These are phyloP conservation scores for Solenodon paradoxus DNA, from an alignment of 2,113 vertebrate genomes.

Conservation along the genomic window DNA sequence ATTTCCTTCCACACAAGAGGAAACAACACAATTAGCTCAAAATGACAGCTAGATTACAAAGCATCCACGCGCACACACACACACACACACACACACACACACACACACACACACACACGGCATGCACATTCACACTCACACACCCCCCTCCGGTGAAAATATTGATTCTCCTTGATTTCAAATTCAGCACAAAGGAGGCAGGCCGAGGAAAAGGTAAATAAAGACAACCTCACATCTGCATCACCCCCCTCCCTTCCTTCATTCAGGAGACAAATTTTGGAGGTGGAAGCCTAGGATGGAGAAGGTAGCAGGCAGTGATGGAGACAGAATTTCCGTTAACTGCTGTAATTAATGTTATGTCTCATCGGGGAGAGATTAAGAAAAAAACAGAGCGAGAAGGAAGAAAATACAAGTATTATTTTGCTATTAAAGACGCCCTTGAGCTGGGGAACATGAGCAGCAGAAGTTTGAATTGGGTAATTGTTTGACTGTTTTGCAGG, in stretches of 20 bases:
- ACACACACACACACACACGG: neutral
- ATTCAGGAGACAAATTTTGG: slow-evolving; percentile 73
- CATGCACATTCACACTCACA: neutral
- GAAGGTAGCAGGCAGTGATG: slow-evolving; percentile 80
- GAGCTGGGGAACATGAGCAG: slow-evolving; percentile 55
- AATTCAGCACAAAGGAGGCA: slow-evolving; percentile 34
- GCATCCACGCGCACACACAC: neutral
- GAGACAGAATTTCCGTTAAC: slow-evolving; percentile 84
- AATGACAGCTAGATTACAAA: slow-evolving; percentile 84
- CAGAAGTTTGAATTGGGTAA: slow-evolving; percentile 60
- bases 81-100: slow-evolving; percentile 42
- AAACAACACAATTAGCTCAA: slow-evolving; percentile 88
- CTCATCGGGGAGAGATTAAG: slow-evolving; percentile 83
- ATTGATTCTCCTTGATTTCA: slow-evolving; percentile 78
- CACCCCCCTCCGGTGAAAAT: slow-evolving; percentile 29
- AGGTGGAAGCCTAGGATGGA: slow-evolving; percentile 73
- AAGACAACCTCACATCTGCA: slow-evolving; percentile 65
- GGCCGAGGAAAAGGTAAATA: slow-evolving; percentile 68
- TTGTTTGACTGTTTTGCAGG: neutral
- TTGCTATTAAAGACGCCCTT: slow-evolving; percentile 80
- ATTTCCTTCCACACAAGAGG: slow-evolving; percentile 87
- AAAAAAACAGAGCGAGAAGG: slow-evolving; percentile 76
- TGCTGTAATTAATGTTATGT: slow-evolving; percentile 87
- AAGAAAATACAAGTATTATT: slow-evolving; percentile 77
- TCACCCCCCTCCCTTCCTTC: slow-evolving; percentile 27